These are phyloP conservation scores for Dallia pectoralis DNA, from an alignment of 2,797 vertebrate species.

Conservation along the genomic window DNA sequence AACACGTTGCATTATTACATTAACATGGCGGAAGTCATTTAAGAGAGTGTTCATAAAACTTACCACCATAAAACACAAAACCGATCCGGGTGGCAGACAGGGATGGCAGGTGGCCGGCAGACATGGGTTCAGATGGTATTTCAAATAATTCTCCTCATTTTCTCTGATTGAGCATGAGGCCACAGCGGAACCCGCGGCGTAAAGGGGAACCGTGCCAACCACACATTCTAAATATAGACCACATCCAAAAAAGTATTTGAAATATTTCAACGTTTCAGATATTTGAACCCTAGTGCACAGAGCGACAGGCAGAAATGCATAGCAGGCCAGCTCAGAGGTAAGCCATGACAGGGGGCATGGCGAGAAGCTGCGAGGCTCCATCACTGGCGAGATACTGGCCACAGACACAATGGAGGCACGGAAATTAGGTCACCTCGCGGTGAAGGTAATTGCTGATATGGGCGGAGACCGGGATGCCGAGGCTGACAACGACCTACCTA, in stretches of 20 bases:
- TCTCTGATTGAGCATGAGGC: neutral
- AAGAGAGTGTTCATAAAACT: slow-evolving; percentile 19
- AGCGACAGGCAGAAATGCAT: neutral
- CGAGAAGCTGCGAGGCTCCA: neutral
- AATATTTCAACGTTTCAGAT: neutral
- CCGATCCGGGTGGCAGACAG: neutral
- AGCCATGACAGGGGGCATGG: neutral
- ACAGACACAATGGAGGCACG: slow-evolving; percentile 2
- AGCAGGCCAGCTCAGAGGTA: neutral
- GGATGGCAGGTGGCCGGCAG: neutral
- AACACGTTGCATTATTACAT: slow-evolving; percentile 9
- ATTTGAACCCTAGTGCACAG: neutral
- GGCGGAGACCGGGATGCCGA: slow-evolving; percentile 1
- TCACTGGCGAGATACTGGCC: neutral
- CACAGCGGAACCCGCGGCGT: neutral
- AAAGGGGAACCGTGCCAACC: neutral
- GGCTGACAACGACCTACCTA: neutral
- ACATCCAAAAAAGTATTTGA: neutral
- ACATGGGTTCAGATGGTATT: neutral
- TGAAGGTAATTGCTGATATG: slow-evolving; percentile 2
- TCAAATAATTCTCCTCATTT: neutral
- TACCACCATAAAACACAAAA: neutral
- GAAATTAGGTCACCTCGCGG: slow-evolving; percentile 6
- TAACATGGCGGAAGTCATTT: slow-evolving; percentile 7
- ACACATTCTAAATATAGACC: neutral